Percentiles rank a stretch among this genome's conserved stretches.
Evolutionary conservation across 30 jellyfish, hydroid and myxozoan species (phyloP).

Genomic region (Hydractinia echinata): DNA sequence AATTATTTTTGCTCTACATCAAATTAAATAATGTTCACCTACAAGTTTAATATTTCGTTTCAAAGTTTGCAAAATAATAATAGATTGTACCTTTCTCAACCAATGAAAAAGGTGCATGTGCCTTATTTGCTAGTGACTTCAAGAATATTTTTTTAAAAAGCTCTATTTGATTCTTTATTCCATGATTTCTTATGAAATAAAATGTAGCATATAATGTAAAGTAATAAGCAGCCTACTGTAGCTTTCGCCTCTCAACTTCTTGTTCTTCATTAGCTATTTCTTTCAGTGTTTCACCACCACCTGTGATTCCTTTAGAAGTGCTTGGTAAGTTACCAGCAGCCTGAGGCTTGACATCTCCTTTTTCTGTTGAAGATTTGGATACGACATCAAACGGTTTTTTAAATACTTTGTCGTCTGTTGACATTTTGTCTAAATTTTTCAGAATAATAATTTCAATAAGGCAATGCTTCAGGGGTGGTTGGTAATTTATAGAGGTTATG

Average conservation of each 20-base stretch:
- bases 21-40: too few relatives aligned
- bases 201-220: background rate
- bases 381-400: slow-evolving; percentile 32
- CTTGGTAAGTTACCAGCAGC: background rate
- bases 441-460: too few relatives aligned
- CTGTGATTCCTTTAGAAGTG: background rate
- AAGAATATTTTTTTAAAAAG: background rate
- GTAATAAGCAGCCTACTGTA: slow-evolving; percentile 1
- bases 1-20: too few relatives aligned
- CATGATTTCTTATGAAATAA: background rate
- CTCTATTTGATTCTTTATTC: background rate
- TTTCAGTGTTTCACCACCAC: slow-evolving; percentile 5
- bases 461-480: too few relatives aligned
- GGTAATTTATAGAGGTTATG: too few relatives aligned
- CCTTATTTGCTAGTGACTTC: background rate
- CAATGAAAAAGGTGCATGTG: background rate
- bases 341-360: background rate
- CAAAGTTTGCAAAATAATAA: background rate
- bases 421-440: background rate
- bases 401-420: slow-evolving; percentile 19
- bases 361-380: background rate
- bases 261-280: slow-evolving; percentile 31
- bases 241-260: slow-evolving; percentile 34
- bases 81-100: background rate
- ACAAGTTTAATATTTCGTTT: too few relatives aligned